Conservation (phyloP, 2,888 invertebrate genomes). For the Ornithoptera alexandrae region DNA sequence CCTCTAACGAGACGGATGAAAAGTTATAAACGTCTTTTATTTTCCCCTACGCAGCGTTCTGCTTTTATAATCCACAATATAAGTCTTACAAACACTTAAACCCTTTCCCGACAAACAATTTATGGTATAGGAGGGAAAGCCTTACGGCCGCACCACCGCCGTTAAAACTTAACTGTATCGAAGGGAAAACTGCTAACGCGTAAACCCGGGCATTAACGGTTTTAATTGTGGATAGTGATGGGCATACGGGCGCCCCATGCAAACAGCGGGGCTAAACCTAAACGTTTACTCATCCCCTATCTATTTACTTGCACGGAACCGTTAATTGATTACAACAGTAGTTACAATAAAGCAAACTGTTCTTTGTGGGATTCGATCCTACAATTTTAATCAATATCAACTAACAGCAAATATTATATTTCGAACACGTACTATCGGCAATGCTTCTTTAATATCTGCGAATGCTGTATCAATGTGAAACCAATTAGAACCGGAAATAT, state of each 20-base stretch:
- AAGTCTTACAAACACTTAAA: not conserved
- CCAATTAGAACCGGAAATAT: too few relatives aligned
- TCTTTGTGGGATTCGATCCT: too few relatives aligned
- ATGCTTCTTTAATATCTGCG: too few relatives aligned
- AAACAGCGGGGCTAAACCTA: not conserved
- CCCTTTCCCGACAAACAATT: slow-evolving; percentile 2
- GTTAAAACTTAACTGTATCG: not conserved
- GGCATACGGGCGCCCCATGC: not conserved
- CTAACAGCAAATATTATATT: too few relatives aligned
- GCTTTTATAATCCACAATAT: not conserved
- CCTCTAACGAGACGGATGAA: too few relatives aligned
- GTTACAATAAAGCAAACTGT: too few relatives aligned
- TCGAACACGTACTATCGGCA: too few relatives aligned
- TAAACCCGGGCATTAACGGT: not conserved
- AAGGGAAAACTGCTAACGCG: not conserved
- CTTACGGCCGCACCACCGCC: not conserved
- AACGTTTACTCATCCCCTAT: not conserved
- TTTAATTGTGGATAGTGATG: not conserved
- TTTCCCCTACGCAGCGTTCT: not conserved
- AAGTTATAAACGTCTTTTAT: too few relatives aligned
- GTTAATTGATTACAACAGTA: too few relatives aligned
- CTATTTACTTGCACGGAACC: too few relatives aligned
- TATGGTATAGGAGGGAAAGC: not conserved
- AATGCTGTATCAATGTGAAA: too few relatives aligned
- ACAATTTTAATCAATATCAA: too few relatives aligned